Conservation (phyloP, 2,888 invertebrate species). For the Nematopogon swammerdamellus region DNA sequence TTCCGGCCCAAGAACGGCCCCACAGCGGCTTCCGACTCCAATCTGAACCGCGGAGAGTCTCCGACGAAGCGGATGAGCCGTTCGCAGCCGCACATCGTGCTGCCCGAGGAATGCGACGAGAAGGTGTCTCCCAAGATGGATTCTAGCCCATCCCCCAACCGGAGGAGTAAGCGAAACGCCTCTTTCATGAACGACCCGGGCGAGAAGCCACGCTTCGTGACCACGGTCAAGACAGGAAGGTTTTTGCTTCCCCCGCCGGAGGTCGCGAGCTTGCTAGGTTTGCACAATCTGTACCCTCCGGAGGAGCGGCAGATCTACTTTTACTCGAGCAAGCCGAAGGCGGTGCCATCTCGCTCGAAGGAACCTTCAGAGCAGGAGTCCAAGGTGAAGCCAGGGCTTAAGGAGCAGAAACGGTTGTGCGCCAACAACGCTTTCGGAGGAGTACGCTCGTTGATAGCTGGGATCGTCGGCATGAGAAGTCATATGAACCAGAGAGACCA, state of each 20-base stretch:
- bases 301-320: slow-evolving; percentile 50
- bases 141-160: slow-evolving; percentile 19
- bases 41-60: slow-evolving; percentile 40
- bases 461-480: slow-evolving; percentile 24
- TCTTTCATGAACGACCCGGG: slow-evolving; percentile 17
- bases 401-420: slow-evolving; percentile 6
- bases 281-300: slow-evolving; percentile 37
- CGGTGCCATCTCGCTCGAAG: slow-evolving; percentile 27
- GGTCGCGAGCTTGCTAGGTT: slow-evolving; percentile 61
- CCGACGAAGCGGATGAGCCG: slow-evolving; percentile 19
- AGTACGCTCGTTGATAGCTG: slow-evolving; percentile 30
- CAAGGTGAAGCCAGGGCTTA: slow-evolving; percentile 9
- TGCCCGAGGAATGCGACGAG: slow-evolving; percentile 15
- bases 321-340: slow-evolving; percentile 63
- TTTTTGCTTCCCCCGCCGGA: slow-evolving; percentile 78
- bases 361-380: slow-evolving; percentile 12
- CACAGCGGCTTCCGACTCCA: slow-evolving; percentile 49
- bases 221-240: slow-evolving; percentile 75
- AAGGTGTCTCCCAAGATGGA: slow-evolving; percentile 20
- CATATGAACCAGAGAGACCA: neutral
- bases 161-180: slow-evolving; percentile 14
- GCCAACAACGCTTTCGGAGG: slow-evolving; percentile 16
- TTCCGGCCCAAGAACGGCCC: slow-evolving; percentile 23
- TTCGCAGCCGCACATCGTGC: slow-evolving; percentile 27
- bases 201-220: slow-evolving; percentile 66